Conservation (phyloP, 2,113 vertebrate genomes). For the Crotophaga sulcirostris region DNA sequence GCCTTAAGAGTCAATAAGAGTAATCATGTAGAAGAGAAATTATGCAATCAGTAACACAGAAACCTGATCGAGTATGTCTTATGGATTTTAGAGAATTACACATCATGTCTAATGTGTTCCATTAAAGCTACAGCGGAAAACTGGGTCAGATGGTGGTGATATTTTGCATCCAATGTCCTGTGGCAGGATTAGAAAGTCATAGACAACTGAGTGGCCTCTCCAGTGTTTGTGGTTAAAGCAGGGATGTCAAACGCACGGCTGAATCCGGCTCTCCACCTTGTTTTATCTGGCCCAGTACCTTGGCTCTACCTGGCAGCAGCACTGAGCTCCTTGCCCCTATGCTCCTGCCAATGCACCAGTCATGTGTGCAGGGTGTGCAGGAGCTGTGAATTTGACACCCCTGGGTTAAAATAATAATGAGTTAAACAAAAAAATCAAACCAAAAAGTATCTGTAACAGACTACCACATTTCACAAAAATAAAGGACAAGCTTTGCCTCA, state of each 20-base stretch:
- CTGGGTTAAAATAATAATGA: neutral
- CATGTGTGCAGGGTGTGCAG: no score
- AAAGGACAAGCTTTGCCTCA: neutral
- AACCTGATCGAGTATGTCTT: neutral
- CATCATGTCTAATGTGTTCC: conserved; percentile 21
- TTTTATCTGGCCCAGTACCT: no score
- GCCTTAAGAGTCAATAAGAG: neutral
- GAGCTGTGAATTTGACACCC: no score
- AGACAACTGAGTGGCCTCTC: neutral
- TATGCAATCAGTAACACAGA: neutral
- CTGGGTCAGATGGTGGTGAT: neutral
- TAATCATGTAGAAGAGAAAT: neutral
- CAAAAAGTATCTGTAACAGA: neutral
- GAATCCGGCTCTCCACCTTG: no score
- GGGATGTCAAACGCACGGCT: no score
- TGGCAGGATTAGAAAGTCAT: neutral
- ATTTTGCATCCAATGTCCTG: neutral
- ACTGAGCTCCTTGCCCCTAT: no score
- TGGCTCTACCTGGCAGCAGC: no score
- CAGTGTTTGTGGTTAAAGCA: neutral
- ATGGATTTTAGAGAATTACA: neutral
- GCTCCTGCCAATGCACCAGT: no score
- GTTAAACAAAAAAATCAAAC: neutral
- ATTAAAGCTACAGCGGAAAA: conserved; percentile 14
- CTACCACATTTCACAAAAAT: neutral